Evolutionary conservation across 2,797 vertebrate species (phyloP).

Genomic region (Alcedo quadribrachys): DNA sequence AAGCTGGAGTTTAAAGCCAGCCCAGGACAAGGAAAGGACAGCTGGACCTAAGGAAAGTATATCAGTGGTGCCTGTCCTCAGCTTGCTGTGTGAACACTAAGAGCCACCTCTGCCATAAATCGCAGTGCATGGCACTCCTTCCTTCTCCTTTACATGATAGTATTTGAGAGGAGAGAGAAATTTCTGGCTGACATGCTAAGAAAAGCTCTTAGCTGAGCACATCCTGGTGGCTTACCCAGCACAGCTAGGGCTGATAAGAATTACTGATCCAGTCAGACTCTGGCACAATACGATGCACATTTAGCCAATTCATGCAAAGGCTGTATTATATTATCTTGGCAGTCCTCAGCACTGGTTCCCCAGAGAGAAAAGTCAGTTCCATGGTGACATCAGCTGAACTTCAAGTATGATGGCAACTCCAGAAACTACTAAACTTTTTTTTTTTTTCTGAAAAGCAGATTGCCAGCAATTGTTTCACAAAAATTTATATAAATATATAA

Average conservation of each 20-base stretch:
- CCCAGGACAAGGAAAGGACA: background rate
- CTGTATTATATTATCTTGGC: slow-evolving; percentile 40
- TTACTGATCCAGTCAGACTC: slow-evolving; percentile 49
- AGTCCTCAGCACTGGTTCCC: background rate
- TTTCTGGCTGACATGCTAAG: background rate
- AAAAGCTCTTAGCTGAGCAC: slow-evolving; percentile 42
- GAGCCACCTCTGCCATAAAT: background rate
- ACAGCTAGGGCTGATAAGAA: slow-evolving; percentile 29
- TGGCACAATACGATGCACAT: slow-evolving; percentile 13
- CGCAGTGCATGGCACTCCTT: background rate
- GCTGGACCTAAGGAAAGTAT: background rate
- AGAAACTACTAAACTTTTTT: slow-evolving; percentile 5
- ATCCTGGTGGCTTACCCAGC: slow-evolving; percentile 35
- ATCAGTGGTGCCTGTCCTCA: background rate
- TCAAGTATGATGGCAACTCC: slow-evolving; percentile 7
- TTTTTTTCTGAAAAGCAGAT: slow-evolving; percentile 20
- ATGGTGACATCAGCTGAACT: slow-evolving; percentile 42
- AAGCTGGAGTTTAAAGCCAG: background rate
- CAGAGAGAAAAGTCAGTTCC: slow-evolving; percentile 37
- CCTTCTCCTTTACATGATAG: background rate
- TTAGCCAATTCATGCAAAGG: slow-evolving; percentile 39
- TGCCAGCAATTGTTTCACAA: background rate
- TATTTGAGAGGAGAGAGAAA: background rate
- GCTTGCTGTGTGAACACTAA: rapidly evolving
- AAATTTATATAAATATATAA: background rate